Conservation (phyloP, 2,113 vertebrate species). For the Nesoenas mayeri region DNA sequence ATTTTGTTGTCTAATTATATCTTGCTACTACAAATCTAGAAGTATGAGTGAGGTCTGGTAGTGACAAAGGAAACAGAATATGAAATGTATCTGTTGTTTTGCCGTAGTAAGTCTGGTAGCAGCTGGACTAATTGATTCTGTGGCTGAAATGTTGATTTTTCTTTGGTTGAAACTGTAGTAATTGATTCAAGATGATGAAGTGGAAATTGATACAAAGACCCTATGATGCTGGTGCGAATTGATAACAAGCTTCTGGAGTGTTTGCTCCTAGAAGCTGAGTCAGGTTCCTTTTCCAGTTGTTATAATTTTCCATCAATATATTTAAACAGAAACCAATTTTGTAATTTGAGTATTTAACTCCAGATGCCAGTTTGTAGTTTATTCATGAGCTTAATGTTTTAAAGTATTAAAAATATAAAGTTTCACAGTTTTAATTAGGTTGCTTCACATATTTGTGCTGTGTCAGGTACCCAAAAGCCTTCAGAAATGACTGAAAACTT, state of each 20-base stretch:
- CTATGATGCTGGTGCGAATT: not conserved
- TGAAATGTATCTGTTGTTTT: not conserved
- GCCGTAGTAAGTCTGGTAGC: not conserved
- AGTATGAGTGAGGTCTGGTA: not conserved
- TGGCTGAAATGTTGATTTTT: not conserved
- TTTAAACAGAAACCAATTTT: not conserved
- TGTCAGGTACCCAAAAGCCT: not conserved
- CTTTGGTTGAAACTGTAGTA: not conserved
- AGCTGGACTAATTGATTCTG: not conserved
- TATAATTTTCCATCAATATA: not conserved
- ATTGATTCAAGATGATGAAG: not conserved
- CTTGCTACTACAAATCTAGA: not conserved
- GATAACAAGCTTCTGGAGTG: not conserved
- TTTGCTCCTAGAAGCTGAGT: not conserved
- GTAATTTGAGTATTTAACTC: not conserved
- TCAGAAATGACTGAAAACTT: not conserved
- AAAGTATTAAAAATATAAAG: not conserved
- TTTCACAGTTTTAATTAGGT: not conserved
- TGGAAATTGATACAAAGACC: not conserved
- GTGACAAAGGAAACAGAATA: not conserved
- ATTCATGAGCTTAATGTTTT: not conserved
- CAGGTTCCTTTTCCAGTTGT: not conserved
- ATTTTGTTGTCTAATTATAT: not conserved
- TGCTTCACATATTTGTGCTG: not conserved
- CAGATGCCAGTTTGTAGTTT: not conserved